Base-by-base conservation (phyloP, 2,888 invertebrate genomes). In the Diarsia brunnea region DNA sequence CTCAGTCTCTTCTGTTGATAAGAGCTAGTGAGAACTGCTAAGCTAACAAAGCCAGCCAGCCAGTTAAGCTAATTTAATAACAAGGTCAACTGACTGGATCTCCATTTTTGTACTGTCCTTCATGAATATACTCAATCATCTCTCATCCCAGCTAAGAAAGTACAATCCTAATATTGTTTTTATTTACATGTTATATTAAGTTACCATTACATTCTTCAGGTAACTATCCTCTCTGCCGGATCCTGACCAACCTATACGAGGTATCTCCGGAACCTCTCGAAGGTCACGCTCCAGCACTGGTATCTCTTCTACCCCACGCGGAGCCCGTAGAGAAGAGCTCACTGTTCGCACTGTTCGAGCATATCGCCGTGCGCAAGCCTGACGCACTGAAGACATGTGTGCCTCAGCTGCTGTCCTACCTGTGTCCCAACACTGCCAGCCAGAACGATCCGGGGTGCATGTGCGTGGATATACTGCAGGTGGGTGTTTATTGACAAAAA, bases 201-300 rank as follows among this genome's bases (percentile, higher is more conserved):
- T 16, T 3, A 24, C 3, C 10, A 51, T 51, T 45, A 21, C 21
- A 19, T 38, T 27, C 94, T 96, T 55, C 93, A 98, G 99, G 99
- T 71, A 99, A 99, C 95, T 98, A 98, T 93, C 98, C 98, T 0
- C 96, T 99, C 38, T 98, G 98, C 82, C 97, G 99, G 69, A 99
- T 99, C 58, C 97, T 99, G 81, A 98, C 99, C 0, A 99, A 98
- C 95, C 98, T 99, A 58, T 99, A 99, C 93, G 98, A 98, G 89
- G 98, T 99, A 31, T 98, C 99, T 66, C 98, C 98, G 4, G 98
- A 98, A 88, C 98, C 98, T 0, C 97, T 99, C 38, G 98, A 98
- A 87, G 98, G 98, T 11, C 98, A 99, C 94, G 98, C 98, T 4
- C 97, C 98, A 92, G 98, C 98, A 4, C 96, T 99, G 55, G 98